These are phyloP conservation scores for Zapus hudsonius DNA, from an alignment of 2,113 vertebrate species.

Conservation along the genomic window DNA sequence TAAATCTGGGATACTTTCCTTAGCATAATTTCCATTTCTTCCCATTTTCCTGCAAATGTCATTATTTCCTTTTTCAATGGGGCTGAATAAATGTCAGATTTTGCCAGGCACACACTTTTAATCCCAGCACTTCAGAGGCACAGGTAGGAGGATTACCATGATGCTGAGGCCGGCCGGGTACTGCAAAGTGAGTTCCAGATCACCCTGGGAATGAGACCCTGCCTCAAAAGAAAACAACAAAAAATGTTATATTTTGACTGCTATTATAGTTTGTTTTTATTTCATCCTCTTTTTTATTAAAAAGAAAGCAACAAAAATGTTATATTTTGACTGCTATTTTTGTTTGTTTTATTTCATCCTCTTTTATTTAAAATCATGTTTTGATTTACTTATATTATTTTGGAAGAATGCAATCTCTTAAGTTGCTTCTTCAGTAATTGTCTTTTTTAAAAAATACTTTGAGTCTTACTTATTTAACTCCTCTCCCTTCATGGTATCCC, in stretches of 20 bases:
- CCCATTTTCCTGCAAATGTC: background rate
- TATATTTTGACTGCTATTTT: slow-evolving; percentile 19
- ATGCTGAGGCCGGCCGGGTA: too few relatives aligned
- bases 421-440: slow-evolving; percentile 4
- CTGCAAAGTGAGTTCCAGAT: too few relatives aligned
- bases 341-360: background rate
- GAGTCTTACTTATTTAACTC: slow-evolving; percentile 57
- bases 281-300: background rate
- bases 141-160: too few relatives aligned
- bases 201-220: too few relatives aligned
- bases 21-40: background rate
- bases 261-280: slow-evolving; percentile 25
- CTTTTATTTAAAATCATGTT: slow-evolving; percentile 49
- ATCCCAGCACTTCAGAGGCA: too few relatives aligned
- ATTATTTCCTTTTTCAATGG: background rate
- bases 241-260: background rate
- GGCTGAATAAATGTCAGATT: background rate
- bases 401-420: background rate
- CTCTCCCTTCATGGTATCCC: background rate
- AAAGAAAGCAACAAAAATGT: background rate
- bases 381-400: slow-evolving; percentile 48
- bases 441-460: background rate
- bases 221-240: too few relatives aligned
- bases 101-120: slow-evolving; percentile 24
- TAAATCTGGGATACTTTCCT: background rate